These are phyloP conservation scores for Bubo scandiacus DNA, from an alignment of 2,113 vertebrate species.

Conservation along the genomic window DNA sequence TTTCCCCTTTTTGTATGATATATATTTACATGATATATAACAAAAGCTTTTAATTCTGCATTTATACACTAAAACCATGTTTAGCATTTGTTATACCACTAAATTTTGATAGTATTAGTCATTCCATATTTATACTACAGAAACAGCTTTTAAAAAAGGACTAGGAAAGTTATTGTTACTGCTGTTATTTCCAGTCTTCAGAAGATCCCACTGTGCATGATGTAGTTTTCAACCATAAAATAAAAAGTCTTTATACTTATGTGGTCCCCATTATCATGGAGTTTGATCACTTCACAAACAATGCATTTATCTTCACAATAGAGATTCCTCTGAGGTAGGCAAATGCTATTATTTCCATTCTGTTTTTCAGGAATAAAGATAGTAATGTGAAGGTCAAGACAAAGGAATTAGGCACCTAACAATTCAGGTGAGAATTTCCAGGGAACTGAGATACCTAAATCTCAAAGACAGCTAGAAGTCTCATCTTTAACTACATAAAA, in stretches of 20 bases:
- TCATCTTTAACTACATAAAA: not conserved
- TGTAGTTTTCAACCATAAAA: not conserved
- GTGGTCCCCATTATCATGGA: not conserved
- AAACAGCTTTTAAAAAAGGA: not conserved
- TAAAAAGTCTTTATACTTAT: not conserved
- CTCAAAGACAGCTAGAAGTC: not conserved
- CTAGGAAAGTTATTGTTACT: not conserved
- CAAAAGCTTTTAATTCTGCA: not conserved
- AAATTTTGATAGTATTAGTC: not conserved
- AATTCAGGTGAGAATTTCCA: not conserved
- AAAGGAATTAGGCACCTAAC: not conserved
- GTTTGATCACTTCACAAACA: not conserved
- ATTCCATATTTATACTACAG: not conserved
- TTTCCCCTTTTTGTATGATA: not conserved
- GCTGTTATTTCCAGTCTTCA: not conserved
- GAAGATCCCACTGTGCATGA: not conserved
- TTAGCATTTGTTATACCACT: not conserved
- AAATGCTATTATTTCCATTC: not conserved
- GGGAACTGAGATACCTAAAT: not conserved
- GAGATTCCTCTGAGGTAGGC: not conserved
- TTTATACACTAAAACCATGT: not conserved
- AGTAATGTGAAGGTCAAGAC: not conserved
- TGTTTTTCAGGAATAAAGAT: not conserved
- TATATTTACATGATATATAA: not conserved
- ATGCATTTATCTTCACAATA: not conserved